These are phyloP conservation scores for Chloropsis hardwickii DNA, from an alignment of 2,113 vertebrate species.

Conservation along the genomic window DNA sequence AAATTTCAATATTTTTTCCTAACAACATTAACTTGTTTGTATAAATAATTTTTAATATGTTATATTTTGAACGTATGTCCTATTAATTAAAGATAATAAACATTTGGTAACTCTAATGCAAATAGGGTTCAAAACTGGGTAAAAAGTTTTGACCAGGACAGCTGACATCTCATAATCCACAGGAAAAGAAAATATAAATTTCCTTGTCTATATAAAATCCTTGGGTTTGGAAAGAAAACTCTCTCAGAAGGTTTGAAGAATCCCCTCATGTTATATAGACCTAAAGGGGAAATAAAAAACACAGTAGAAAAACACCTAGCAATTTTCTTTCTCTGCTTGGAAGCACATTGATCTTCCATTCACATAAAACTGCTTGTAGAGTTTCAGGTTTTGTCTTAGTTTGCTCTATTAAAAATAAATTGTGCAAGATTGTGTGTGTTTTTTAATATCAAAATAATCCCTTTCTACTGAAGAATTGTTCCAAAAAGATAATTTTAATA, in stretches of 20 bases:
- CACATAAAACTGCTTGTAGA: neutral
- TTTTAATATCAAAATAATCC: neutral
- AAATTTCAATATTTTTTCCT: neutral
- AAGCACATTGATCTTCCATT: neutral
- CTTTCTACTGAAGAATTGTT: neutral
- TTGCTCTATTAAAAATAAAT: neutral
- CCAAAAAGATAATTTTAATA: neutral
- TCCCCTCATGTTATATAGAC: neutral
- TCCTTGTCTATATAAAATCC: neutral
- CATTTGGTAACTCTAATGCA: neutral
- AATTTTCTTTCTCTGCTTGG: neutral
- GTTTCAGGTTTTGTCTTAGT: neutral
- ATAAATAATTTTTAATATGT: neutral
- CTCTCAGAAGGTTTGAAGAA: neutral
- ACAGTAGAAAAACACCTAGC: neutral
- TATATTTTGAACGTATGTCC: neutral
- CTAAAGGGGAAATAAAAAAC: neutral
- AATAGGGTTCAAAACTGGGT: neutral
- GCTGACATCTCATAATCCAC: neutral
- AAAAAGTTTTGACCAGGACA: neutral
- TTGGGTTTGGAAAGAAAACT: neutral
- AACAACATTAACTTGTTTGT: neutral
- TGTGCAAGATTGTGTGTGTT: rapidly evolving
- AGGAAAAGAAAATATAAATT: neutral
- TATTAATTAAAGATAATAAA: neutral